These are phyloP conservation scores for Diabrotica virgifera DNA, from an alignment of 1,140 invertebrate genomes.

Conservation along the genomic window DNA sequence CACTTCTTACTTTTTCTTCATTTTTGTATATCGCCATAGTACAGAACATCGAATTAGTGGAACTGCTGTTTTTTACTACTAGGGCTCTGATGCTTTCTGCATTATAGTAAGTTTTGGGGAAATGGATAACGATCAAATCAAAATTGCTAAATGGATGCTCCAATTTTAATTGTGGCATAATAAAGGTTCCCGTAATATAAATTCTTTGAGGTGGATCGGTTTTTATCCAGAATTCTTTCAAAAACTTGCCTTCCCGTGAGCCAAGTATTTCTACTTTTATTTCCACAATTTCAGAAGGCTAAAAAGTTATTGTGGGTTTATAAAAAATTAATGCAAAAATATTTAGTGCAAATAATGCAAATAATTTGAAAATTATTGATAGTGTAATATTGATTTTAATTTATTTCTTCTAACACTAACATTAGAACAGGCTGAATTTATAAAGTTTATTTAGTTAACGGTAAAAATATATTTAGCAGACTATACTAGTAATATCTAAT, in stretches of 20 bases:
- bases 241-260: conserved; percentile 26
- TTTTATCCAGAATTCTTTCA: conserved; percentile 40
- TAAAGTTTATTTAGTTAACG: too few relatives aligned
- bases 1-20: neutral
- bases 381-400: too few relatives aligned
- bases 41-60: conserved; percentile 32
- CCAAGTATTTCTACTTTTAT: conserved; percentile 34
- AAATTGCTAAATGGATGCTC: conserved; percentile 22
- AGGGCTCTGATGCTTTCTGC: conserved; percentile 22
- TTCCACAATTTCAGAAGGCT: conserved; percentile 24
- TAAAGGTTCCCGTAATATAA: conserved; percentile 30
- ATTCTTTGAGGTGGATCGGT: conserved; percentile 32
- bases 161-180: conserved; percentile 26
- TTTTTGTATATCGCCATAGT: conserved; percentile 22
- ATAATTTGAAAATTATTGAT: too few relatives aligned
- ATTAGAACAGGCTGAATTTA: too few relatives aligned
- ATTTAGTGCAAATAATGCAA: too few relatives aligned
- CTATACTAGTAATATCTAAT: too few relatives aligned
- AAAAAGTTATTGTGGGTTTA: neutral
- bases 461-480: too few relatives aligned
- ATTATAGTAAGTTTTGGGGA: conserved; percentile 36
- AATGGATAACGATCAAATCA: conserved; percentile 31
- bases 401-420: too few relatives aligned
- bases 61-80: conserved; percentile 36
- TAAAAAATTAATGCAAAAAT: too few relatives aligned